Evolutionary conservation across 2,888 invertebrate genomes (phyloP), one percentile per base, ranked within the genome.

Genomic region (Frankliniella fusca): DNA sequence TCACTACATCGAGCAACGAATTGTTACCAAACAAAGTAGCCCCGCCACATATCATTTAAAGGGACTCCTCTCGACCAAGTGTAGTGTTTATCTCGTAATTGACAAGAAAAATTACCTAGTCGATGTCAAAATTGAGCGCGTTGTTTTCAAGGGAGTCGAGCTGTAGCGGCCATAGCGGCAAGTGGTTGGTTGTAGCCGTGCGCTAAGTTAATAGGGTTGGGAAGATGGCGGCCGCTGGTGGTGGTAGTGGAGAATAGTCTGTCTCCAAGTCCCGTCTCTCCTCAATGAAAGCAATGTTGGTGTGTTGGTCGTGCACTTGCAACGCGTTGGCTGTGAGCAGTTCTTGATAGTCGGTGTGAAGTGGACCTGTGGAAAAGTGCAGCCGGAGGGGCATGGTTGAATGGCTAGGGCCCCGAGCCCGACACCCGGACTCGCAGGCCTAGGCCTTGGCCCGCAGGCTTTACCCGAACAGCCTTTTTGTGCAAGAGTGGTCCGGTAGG

Each of bases 1-100:
- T 23, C 70, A 76, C 27, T 27, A 8, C 70, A 76, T 76, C 70
- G 70, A 23, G 27, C 70, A 76, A 27, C 70, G 70, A 76, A 76
- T 76, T 76, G 70, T 76, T 76, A 76, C 70, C 70, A 76, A 76
- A 76, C 70, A 76, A 76, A 76, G 70, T 76, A 76, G 70, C 70
- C 27, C 70, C 70, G 70, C 23, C 27, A 27, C 23, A 27, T 76
- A 76, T 76, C 27, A n/a, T 76, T 27, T 27, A 18, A 11, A 27
- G 9, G 9, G 12, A 76, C 70, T 12, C 9, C 9, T 12, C 9
- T 76, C 27, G 23, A 23, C 27, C 23, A 8, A 23, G 23, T 27
- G 70, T 10, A 76, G 27, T 23, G 70, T 27, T 23, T 23, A 8
- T 27, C 70, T 76, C 70, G 70, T 27, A 23, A 23, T 23, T 12